Base-by-base conservation (phyloP, 2,888 invertebrate species). In the Dicycla oo region DNA sequence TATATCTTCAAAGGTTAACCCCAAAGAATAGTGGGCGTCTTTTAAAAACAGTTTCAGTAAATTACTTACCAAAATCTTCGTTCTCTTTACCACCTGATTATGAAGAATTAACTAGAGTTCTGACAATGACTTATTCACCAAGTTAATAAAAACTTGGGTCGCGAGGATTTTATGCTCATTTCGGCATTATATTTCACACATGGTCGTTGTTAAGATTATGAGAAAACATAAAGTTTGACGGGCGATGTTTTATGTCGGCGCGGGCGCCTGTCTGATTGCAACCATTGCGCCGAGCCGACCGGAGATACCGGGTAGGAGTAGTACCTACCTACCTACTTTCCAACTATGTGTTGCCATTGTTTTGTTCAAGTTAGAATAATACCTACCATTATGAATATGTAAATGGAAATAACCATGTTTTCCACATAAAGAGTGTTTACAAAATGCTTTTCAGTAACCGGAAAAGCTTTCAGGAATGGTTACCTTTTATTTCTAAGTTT, bases 81-180 rank as follows among this genome's bases (percentile, higher is more conserved):
- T 92, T 92, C 91, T 91, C 87, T 89, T 51, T 69, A 75, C 63
- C 18, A 88, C 86, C 85, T 88, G 88, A 91, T 91, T 91, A 89
- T 88, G 90, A 85, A 86, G 88, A 88, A 89, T 89, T 88, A 89
- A 91, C 87, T 86, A 84, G 86, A 89, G 85, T 89, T 89, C 88
- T 89, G 88, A 91, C 92, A 92, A 92, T 93, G 91, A 91, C 90
- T 93, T 93, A 92, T 93, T 92, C 91, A 90, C 89, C 69, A 88
- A 91, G 93, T 91, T 91, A 89, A 62, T 93, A 93, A 94, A 94
- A 92, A 91, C 86, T 85, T 80, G 82, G 83, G 80, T 84, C 85
- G 85, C 88, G 83, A 86, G 88, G 81, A 88, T 91, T 92, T 93
- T 92, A 93, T 91, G 91, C 92, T 92, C 90, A 91, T 91, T 91